phyloP scores from a whole-genome alignment of 1,140 invertebrate genomes.

The Triops cancriformis region DNA sequence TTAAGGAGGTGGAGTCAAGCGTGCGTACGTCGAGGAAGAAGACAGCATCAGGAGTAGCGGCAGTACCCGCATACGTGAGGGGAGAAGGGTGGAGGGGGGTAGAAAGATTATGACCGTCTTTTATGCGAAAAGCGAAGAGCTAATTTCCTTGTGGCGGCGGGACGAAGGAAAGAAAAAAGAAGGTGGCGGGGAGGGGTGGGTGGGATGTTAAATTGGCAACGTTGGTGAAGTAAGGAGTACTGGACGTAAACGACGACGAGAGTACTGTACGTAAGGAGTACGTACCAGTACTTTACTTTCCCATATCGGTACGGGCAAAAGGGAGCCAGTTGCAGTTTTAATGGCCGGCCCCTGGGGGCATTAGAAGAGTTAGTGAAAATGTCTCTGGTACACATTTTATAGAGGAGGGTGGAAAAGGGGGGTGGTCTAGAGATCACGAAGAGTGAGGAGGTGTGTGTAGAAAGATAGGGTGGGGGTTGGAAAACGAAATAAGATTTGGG shows the following conservation, averaged over 20 bases:
- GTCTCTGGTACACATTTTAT: constrained; percentile 7
- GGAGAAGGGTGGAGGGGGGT: background rate
- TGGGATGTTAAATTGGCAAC: background rate
- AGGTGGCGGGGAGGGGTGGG: no score
- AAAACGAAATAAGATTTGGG: background rate
- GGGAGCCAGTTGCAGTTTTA: background rate
- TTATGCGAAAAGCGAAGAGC: constrained; percentile 5
- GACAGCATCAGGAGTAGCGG: no score
- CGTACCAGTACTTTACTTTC: no score
- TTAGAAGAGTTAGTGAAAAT: constrained; percentile 7
- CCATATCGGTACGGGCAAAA: no score
- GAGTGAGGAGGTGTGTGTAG: background rate
- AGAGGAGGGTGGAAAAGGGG: background rate
- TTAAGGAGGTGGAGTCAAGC: no score
- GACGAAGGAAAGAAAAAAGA: background rate
- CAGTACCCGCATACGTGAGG: background rate
- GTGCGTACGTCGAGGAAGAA: no score
- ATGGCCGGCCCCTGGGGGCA: background rate
- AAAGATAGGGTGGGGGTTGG: no score
- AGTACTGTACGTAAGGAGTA: no score
- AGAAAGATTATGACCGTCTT: constrained; percentile 10
- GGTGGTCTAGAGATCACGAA: background rate
- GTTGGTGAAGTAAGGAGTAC: background rate
- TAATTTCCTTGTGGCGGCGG: constrained; percentile 5
- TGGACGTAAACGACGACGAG: no score